Evolutionary conservation across 1,140 invertebrate genomes (phyloP), one percentile per base, ranked within the genome.

Genomic region (Rhynchophorus ferrugineus): DNA sequence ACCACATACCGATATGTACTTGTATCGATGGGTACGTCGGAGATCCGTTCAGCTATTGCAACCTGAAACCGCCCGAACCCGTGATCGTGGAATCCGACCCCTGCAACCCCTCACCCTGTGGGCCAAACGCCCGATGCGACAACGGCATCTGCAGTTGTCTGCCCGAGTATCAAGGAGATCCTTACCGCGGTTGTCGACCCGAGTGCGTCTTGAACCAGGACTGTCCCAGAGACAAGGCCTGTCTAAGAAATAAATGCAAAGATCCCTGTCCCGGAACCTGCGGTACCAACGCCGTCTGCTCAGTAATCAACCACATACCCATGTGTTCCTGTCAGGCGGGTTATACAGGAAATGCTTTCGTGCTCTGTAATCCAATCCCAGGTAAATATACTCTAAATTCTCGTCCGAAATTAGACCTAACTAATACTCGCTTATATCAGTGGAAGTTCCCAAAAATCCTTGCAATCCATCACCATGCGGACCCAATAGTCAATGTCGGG

Each of bases 151-250:
- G 75, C 47, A 67, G 68, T 29, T 77, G 75, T 54, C 43, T 75
- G 43, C 62, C 69, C 9, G 74, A 73, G 53, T 79, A 75, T 58
- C 62, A 70, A 57, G 72, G 73, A 21, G 67, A 78, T 61, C 75
- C 74, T n/a, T 76, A 78, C 46, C 62, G 51, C 54, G 71, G 64
- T n/a, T 79, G 78, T 66, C 66, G 77, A 56, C 79, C 78, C 14
- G 82, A 85, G 65, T 87, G 84, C 66, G 68, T 82, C 1, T 73
- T 80, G 44, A 84, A 84, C 62, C 77, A 72, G 11, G 85, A 88
- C 61, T 89, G 85, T 68, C 67, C 75, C 55, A 65, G 74, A 65
- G 74, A 79, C 60, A 74, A 71, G 62, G 78, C 79, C 11, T 84
- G 82, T 66, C 66, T 78, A 20, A 65, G 73, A 49, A 76, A 79